Conservation (phyloP, 1,140 invertebrate genomes). For the Papilio dardanus region DNA sequence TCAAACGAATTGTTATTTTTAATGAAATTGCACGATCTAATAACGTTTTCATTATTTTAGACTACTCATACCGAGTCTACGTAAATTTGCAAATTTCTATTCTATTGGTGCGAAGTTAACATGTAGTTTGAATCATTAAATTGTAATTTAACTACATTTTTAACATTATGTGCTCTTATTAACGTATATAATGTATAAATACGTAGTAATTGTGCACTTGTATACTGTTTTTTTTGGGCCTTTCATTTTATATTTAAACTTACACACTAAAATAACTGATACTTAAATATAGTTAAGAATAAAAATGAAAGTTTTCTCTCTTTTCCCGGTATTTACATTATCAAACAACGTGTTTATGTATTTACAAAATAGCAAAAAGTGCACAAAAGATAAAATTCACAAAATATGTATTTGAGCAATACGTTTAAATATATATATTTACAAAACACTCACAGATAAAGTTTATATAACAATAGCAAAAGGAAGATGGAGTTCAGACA, state of each 20-base stretch:
- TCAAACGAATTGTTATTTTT: background rate
- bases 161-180: conserved; percentile 51
- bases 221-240: conserved; percentile 77
- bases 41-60: background rate
- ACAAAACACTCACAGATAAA: conserved; percentile 66
- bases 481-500: background rate
- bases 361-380: conserved; percentile 80
- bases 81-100: conserved; percentile 32
- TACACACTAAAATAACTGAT: conserved; percentile 58
- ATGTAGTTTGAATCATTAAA: conserved; percentile 44
- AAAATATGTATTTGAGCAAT: conserved; percentile 83
- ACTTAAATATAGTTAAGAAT: conserved; percentile 41
- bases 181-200: conserved; percentile 56
- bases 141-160: conserved; percentile 46
- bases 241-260: conserved; percentile 67
- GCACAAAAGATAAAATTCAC: conserved; percentile 79
- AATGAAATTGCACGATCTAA: background rate
- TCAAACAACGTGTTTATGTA: conserved; percentile 58
- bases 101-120: conserved; percentile 64
- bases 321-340: conserved; percentile 66
- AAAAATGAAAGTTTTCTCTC: conserved; percentile 60
- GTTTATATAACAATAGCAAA: conserved; percentile 46
- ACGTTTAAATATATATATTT: conserved; percentile 79
- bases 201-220: conserved; percentile 74
- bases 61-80: background rate